Conservation (phyloP, 1,140 invertebrate species). For the Drosophila serrata region DNA sequence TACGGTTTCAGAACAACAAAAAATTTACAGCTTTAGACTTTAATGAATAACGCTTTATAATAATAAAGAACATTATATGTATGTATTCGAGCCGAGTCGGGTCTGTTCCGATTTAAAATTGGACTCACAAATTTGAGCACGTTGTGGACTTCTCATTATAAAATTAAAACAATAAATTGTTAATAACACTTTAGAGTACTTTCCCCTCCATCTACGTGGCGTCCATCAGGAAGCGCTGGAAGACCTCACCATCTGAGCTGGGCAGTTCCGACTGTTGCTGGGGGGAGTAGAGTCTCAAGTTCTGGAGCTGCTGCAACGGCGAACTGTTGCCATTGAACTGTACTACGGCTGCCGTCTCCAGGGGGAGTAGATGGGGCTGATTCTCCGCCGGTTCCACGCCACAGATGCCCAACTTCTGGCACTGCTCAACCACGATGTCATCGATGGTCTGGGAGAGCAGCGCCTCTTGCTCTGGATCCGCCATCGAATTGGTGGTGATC, state of each 20-base stretch:
- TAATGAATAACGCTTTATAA: not conserved
- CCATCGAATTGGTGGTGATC: constrained; percentile 41
- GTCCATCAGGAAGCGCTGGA: constrained; percentile 68
- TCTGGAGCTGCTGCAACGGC: constrained; percentile 68
- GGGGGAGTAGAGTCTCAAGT: constrained; percentile 63
- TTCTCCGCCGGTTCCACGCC: constrained; percentile 34
- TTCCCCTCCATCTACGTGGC: constrained; percentile 44
- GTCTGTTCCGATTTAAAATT: constrained; percentile 6
- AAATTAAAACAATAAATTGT: constrained; percentile 4
- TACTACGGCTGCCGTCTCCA: constrained; percentile 39
- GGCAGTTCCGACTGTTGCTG: constrained; percentile 48
- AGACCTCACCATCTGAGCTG: constrained; percentile 67
- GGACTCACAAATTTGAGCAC: not conserved
- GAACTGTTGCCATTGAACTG: constrained; percentile 63
- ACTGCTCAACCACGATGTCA: constrained; percentile 85
- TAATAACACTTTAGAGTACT: not conserved
- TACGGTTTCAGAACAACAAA: not conserved
- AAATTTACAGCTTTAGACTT: constrained; percentile 5
- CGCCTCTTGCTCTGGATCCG: constrained; percentile 62
- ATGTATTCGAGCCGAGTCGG: not conserved
- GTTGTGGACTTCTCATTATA: no score
- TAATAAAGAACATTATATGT: not conserved
- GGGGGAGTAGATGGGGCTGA: constrained; percentile 34
- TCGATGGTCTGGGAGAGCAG: constrained; percentile 79
- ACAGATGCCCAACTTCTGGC: constrained; percentile 83